Conservation (phyloP, 2,888 invertebrate species). For the Erebia epiphron region DNA sequence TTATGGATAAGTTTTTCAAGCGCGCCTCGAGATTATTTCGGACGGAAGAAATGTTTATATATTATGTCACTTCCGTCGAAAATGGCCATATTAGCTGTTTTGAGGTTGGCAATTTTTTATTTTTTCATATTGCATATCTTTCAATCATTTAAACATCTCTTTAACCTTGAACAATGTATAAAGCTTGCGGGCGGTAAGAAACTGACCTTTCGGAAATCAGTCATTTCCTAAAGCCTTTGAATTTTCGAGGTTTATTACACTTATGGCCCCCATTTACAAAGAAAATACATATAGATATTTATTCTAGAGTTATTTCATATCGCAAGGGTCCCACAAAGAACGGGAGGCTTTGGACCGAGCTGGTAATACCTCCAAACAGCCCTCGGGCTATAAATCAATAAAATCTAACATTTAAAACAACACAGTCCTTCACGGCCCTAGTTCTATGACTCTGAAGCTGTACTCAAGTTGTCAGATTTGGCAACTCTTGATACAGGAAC, state of each 20-base stretch:
- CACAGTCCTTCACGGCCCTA: slow-evolving; percentile 28
- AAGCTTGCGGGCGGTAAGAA: no score
- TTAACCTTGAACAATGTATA: no score
- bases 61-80: no score
- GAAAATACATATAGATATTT: not conserved
- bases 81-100: no score
- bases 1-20: no score
- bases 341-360: slow-evolving; percentile 36
- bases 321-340: slow-evolving; percentile 6
- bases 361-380: slow-evolving; percentile 52
- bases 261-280: not conserved
- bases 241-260: not conserved
- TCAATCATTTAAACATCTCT: no score
- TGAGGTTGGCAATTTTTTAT: no score
- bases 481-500: not conserved
- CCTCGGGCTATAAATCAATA: slow-evolving; percentile 54
- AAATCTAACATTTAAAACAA: slow-evolving; percentile 41
- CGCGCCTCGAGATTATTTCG: no score
- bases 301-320: not conserved
- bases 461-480: not conserved
- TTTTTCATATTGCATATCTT: no score
- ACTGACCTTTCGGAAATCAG: no score
- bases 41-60: no score
- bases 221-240: no score
- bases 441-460: not conserved